Evolutionary conservation across 1,140 invertebrate species (phyloP).

Genomic region (Panulirus ornatus): DNA sequence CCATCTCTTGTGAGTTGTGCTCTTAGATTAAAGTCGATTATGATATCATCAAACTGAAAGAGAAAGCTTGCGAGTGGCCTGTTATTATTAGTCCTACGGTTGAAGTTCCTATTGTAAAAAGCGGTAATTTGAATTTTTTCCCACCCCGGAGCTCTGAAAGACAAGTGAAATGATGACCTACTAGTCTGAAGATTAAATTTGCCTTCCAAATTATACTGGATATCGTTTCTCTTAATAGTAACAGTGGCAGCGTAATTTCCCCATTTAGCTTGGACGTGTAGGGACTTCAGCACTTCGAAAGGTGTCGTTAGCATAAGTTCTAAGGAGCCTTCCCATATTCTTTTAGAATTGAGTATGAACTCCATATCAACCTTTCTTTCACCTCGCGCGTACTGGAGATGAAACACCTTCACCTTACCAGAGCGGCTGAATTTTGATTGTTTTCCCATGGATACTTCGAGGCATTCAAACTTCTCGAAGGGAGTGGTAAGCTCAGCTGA

Average conservation of each 20-base stretch:
- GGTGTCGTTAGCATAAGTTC: conserved; percentile 49
- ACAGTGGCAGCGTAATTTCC: conserved; percentile 47
- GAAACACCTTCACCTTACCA: conserved; percentile 44
- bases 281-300: conserved; percentile 45
- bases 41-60: conserved; percentile 52
- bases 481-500: conserved; percentile 62
- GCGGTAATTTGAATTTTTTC: conserved; percentile 55
- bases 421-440: conserved; percentile 33
- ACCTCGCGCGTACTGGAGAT: conserved; percentile 60
- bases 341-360: conserved; percentile 31
- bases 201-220: conserved; percentile 49
- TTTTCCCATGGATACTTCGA: background rate
- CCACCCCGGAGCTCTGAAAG: conserved; percentile 57
- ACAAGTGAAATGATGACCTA: conserved; percentile 58
- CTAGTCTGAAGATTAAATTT: conserved; percentile 56
- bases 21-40: conserved; percentile 37
- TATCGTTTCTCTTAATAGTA: conserved; percentile 65
- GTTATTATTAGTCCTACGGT: conserved; percentile 30
- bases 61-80: conserved; percentile 46
- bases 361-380: conserved; percentile 48
- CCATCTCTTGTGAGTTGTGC: conserved; percentile 55
- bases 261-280: conserved; percentile 60
- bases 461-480: conserved; percentile 58
- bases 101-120: conserved; percentile 50
- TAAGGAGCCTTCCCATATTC: conserved; percentile 38